Evolutionary conservation across 1,140 invertebrate species (phyloP).

Genomic region (Apis florea): DNA sequence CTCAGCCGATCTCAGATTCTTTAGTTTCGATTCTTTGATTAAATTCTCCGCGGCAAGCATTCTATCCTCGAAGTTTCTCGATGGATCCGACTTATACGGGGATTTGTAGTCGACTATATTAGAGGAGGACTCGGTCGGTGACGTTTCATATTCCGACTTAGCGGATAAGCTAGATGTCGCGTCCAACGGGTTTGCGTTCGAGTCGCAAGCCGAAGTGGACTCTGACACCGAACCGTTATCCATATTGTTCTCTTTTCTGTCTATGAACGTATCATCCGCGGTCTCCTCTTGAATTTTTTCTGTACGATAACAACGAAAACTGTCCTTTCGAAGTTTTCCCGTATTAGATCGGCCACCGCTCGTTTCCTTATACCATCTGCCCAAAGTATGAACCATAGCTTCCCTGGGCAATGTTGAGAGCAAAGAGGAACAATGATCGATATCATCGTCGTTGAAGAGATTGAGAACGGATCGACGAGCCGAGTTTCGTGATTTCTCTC

Average conservation of each 20-base stretch:
- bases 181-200: constrained; percentile 59
- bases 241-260: constrained; percentile 12
- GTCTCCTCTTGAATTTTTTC: constrained; percentile 77
- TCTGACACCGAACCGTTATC: constrained; percentile 59
- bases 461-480: constrained; percentile 73
- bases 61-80: constrained; percentile 70
- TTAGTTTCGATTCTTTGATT: constrained; percentile 76
- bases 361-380: constrained; percentile 64
- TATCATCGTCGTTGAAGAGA: constrained; percentile 64
- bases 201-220: constrained; percentile 57
- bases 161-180: constrained; percentile 61
- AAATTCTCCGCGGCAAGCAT: constrained; percentile 75
- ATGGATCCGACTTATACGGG: constrained; percentile 46
- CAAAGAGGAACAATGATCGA: not conserved
- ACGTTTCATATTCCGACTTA: constrained; percentile 68
- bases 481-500: constrained; percentile 50
- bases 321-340: constrained; percentile 59
- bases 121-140: constrained; percentile 71
- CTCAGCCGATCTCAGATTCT: constrained; percentile 62
- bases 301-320: constrained; percentile 58
- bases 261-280: not conserved
- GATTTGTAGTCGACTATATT: constrained; percentile 65
- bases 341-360: constrained; percentile 16
- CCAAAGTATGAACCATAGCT: constrained; percentile 60
- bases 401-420: constrained; percentile 57